Evolutionary conservation across 2,888 invertebrate species (phyloP), one percentile per base, ranked within the genome.

Genomic region (Drosophila sordidapex): DNA sequence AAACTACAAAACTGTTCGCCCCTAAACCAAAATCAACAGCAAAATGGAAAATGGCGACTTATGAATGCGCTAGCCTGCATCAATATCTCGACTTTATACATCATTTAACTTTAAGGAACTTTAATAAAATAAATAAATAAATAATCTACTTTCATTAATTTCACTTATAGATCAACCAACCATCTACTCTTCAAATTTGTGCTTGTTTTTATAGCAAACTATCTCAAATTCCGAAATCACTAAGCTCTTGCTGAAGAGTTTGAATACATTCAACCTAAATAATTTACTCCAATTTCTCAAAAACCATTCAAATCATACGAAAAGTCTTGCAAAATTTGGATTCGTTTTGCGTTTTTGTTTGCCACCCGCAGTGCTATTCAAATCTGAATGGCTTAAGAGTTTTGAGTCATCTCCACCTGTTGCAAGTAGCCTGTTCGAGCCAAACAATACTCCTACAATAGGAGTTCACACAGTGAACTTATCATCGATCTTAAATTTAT

Each of bases 401-500:
- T 18, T 38, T 38, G 38, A 38, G 38, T 25, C 15, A 43, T 57
- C 18, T 57, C 29, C 21, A 31, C 21, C 57, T 57, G 36, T 27
- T 40, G 40, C 43, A 10, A 40, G 21, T 43, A 11, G 29, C 4
- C 53, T 38, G 31, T 25, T n/a, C 11, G 3, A 36, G 27, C 49
- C 40, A 46, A n/a, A 29, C 51, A 43, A 54, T 46, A n/a, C 59
- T 54, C 53, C 40, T 11, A 51, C 21, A 60, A 13, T 18, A 33
- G 65, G 65, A 71, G 64, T 75, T 58, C 64, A 68, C 64, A 70
- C 53, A 36, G 38, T 69, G 67, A 49, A 60, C 65, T 53, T 72
- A 87, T 89, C 89, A 65, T 38, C 36, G 48, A 85, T 83, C 87
- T 76, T 13, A 40, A 29, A 29, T 48, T 74, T 56, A 43, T 59